Conservation (phyloP, 2,797 vertebrate genomes). For the Pseudochirops corinnae region DNA sequence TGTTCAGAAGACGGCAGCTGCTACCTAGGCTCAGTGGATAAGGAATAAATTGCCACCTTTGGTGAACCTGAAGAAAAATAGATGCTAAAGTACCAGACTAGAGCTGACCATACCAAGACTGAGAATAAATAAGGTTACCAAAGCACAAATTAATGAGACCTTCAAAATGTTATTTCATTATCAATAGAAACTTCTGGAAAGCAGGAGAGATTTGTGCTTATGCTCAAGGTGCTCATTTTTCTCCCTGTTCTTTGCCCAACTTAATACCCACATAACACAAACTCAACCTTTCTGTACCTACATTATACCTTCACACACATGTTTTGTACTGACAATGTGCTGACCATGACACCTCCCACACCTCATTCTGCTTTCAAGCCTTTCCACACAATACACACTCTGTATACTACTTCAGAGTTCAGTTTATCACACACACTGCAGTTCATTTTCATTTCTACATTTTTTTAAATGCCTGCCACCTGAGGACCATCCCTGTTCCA, state of each 20-base stretch:
- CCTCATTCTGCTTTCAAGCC: constrained; percentile 57
- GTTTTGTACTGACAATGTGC: constrained; percentile 46
- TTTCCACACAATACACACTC: constrained; percentile 48
- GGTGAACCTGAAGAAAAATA: constrained; percentile 35
- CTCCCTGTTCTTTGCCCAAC: constrained; percentile 33
- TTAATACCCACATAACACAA: constrained; percentile 24
- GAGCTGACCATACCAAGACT: constrained; percentile 36
- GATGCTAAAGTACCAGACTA: constrained; percentile 46
- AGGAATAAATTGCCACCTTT: constrained; percentile 21
- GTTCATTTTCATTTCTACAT: constrained; percentile 40
- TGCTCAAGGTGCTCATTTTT: constrained; percentile 38
- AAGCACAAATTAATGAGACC: constrained; percentile 33
- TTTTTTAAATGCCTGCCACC: constrained; percentile 10
- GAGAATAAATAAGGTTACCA: constrained; percentile 45
- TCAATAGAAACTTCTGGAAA: constrained; percentile 31
- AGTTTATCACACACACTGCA: background rate
- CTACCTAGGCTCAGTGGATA: constrained; percentile 41
- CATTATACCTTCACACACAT: background rate
- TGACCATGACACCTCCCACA: constrained; percentile 46
- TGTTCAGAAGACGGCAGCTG: constrained; percentile 19
- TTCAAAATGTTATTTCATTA: constrained; percentile 55
- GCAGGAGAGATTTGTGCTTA: constrained; percentile 39
- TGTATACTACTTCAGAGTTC: constrained; percentile 33
- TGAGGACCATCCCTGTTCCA: background rate
- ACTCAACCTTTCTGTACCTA: constrained; percentile 6